phyloP scores from a whole-genome alignment of 2,888 invertebrate species.

The Tetragnatha montana region DNA sequence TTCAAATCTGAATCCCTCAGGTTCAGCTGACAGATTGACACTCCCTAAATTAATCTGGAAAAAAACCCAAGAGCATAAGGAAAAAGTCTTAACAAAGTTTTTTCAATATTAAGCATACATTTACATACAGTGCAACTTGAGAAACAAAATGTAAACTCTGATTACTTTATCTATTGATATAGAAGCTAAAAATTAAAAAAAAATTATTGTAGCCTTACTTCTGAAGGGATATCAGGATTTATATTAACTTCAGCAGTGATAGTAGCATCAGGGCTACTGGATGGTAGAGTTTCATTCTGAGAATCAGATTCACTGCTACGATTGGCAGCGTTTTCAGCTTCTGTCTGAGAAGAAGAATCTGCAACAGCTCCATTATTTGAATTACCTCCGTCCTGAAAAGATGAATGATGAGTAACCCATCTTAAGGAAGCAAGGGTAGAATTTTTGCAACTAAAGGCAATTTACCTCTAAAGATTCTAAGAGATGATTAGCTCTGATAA shows the following conservation, averaged over 20 bases:
- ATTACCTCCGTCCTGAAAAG: conserved; percentile 48
- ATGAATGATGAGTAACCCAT: background rate
- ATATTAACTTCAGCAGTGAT: background rate
- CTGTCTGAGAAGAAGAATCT: conserved; percentile 66
- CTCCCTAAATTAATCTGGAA: conserved; percentile 26
- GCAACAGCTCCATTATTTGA: conserved; percentile 50
- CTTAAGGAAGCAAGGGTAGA: background rate
- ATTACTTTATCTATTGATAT: background rate
- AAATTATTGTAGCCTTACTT: conserved; percentile 1
- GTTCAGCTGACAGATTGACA: background rate
- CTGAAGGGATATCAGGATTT: conserved; percentile 8
- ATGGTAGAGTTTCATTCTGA: conserved; percentile 19
- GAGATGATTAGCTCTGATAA: conserved; percentile 57
- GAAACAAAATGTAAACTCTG: background rate
- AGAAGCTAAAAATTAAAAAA: conserved; percentile 12
- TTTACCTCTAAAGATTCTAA: conserved; percentile 62
- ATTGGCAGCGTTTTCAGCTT: conserved; percentile 44
- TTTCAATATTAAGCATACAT: background rate
- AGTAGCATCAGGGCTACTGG: conserved; percentile 32
- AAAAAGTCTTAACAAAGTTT: background rate
- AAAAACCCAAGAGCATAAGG: background rate
- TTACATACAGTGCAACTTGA: background rate
- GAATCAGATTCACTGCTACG: conserved; percentile 19
- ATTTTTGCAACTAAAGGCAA: background rate
- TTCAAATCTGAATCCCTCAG: conserved; percentile 41